Evolutionary conservation across 2,797 vertebrate genomes (phyloP), one percentile per base, ranked within the genome.

Genomic region (Paguma larvata): DNA sequence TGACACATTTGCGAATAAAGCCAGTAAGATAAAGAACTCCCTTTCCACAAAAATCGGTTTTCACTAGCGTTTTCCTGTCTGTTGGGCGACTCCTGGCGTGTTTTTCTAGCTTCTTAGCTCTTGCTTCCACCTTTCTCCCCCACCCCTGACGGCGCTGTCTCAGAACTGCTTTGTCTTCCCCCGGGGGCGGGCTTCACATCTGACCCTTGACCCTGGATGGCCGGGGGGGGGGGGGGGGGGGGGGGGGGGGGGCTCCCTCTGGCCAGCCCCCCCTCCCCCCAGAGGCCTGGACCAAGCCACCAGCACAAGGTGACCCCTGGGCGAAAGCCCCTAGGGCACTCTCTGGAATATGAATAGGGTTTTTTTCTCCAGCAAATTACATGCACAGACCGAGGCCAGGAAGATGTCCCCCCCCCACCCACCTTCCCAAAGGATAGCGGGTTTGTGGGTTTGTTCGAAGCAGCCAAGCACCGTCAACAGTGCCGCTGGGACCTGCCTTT

Each of bases 191-290:
- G 6, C 25, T 75, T 85, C 67, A 32, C 38, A 13, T 15, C 41
- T 48, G 68, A 73, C 34, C 30, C 23, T 16, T 23, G 13, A 18
- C 85, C 18, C 59, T 34, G 0, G 2, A 25, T 3, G 32, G 63
- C 27, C n/a, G 85, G 16, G n/a, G n/a, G n/a, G n/a, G n/a, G n/a
- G n/a, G n/a, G n/a, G n/a, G n/a, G n/a, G n/a, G n/a, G n/a, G n/a
- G n/a, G n/a, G n/a, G n/a, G n/a, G n/a, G n/a, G n/a, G n/a, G n/a
- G 41, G 79, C 70, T 53, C 41, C 70, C 65, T 44, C 84, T 34
- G 8, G 7, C 34, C 0, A 30, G 38, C n/a, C 9, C 0, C 46
- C 27, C 8, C 15, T 5, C 0, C 38, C 27, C 19, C 59, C 25
- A 38, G 32, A 65, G 38, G 19, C 75, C 73, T n/a, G 44, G 14